These are phyloP conservation scores for Lasaia peninsularis DNA, from an alignment of 1,140 invertebrate species.

Conservation along the genomic window DNA sequence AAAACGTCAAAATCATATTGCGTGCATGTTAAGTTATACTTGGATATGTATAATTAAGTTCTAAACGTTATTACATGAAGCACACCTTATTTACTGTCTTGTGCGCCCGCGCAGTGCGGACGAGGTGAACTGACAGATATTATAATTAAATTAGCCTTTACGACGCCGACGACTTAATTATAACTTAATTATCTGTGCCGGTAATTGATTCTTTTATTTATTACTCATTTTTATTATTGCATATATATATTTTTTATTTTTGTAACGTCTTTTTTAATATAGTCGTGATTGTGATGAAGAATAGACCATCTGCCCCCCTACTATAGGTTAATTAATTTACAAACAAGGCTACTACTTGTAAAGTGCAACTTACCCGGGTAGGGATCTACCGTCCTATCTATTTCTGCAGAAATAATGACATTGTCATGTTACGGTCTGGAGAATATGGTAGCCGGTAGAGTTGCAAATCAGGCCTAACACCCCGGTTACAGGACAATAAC, in stretches of 20 bases:
- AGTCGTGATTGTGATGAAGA: too few relatives aligned
- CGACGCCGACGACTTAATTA: slow-evolving; percentile 43
- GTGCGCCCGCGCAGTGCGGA: slow-evolving; percentile 21
- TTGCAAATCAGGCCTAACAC: too few relatives aligned
- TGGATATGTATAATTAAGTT: slow-evolving; percentile 9
- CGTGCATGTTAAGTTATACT: neutral
- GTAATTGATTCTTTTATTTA: slow-evolving; percentile 64
- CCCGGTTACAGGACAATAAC: too few relatives aligned
- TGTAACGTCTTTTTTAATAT: too few relatives aligned
- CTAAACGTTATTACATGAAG: neutral
- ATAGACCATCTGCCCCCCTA: too few relatives aligned
- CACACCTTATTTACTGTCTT: slow-evolving; percentile 11
- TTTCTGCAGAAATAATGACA: too few relatives aligned
- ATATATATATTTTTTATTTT: neutral
- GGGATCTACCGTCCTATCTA: too few relatives aligned
- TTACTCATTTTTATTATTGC: slow-evolving; percentile 35
- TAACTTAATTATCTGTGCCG: slow-evolving; percentile 24
- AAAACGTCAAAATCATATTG: slow-evolving; percentile 5
- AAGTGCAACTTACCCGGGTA: too few relatives aligned
- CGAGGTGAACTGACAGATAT: slow-evolving; percentile 30
- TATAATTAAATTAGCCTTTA: slow-evolving; percentile 41
- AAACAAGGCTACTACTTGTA: too few relatives aligned
- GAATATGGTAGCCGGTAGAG: too few relatives aligned
- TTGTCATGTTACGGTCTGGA: too few relatives aligned
- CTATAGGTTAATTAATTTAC: too few relatives aligned